Evolutionary conservation across 2,113 vertebrate genomes (phyloP), one percentile per base, ranked within the genome.

Genomic region (Centropus unirufus): DNA sequence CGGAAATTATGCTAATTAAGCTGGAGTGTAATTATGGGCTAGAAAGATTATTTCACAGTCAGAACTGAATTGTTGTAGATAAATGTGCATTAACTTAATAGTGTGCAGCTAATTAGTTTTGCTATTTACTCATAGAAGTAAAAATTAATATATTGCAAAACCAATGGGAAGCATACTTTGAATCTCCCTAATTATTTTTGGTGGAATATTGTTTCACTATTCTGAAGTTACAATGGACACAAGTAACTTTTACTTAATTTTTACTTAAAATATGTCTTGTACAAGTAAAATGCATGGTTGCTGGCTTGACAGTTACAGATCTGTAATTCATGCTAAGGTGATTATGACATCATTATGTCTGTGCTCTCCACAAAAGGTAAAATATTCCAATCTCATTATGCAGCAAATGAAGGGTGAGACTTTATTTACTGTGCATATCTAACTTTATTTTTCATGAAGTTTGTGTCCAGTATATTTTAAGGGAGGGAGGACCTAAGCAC

Each of bases 21-120:
- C 92, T 94, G 70, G 95, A 98, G 96, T 97, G 95, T 98, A 98
- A 98, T 98, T 98, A 98, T 95, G 97, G 95, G 87, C 96, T 97
- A 97, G 96, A 96, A 98, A 97, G 97, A 98, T 96, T 98, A 98
- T 97, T 98, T 97, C 90, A 72, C 97, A 97, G 97, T 97, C 95
- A 98, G 98, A 97, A 97, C 96, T 87, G 95, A 97, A 98, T 98
- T 98, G 97, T 98, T 98, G 97, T 97, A 98, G 98, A 98, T 98
- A 98, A 98, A 98, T 95, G 97, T 97, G 97, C 94, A 96, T 98
- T 98, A 98, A 97, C 97, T 97, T 97, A 98, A 98, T 98, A 97
- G 93, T 97, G 94, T 97, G 94, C 92, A 76, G 96, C 96, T 98
- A 97, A 98, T 98, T 98, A 97, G 96, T 96, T 97, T 97, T 96